Conservation (phyloP, 2,113 vertebrate genomes). For the Dipodomys stephensi region DNA sequence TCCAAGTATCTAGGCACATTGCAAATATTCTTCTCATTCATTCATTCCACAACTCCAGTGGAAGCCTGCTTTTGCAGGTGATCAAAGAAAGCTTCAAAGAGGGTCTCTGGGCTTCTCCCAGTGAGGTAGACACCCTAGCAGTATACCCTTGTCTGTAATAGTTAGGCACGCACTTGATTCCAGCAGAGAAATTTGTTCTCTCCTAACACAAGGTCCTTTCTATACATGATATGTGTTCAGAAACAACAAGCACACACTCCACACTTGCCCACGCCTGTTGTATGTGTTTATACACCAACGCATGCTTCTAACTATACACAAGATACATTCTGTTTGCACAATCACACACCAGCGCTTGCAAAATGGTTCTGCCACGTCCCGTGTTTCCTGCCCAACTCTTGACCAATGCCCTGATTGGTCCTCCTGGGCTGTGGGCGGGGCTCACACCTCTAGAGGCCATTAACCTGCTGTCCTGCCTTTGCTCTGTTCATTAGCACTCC, state of each 20-base stretch:
- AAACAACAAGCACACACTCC: neutral
- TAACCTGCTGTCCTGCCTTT: fast-evolving
- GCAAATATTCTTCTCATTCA: neutral
- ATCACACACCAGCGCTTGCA: neutral
- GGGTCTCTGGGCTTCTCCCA: neutral
- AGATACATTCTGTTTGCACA: no score
- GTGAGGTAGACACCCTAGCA: fast-evolving
- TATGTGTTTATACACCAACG: neutral
- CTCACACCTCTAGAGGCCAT: neutral
- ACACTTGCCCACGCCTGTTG: neutral
- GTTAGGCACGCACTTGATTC: neutral
- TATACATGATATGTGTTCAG: fast-evolving
- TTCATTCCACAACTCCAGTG: no score
- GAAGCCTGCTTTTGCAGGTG: neutral
- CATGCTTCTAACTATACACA: neutral
- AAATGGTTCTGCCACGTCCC: neutral
- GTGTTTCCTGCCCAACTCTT: neutral
- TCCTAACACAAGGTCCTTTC: neutral
- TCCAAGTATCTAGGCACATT: neutral
- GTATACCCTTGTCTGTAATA: neutral
- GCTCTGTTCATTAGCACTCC: fast-evolving
- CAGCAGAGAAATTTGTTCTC: fast-evolving
- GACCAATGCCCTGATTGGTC: neutral
- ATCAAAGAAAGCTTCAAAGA: neutral
- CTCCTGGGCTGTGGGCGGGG: fast-evolving